phyloP scores from a whole-genome alignment of 1,140 invertebrate species.

The Tyrophagus putrescentiae region DNA sequence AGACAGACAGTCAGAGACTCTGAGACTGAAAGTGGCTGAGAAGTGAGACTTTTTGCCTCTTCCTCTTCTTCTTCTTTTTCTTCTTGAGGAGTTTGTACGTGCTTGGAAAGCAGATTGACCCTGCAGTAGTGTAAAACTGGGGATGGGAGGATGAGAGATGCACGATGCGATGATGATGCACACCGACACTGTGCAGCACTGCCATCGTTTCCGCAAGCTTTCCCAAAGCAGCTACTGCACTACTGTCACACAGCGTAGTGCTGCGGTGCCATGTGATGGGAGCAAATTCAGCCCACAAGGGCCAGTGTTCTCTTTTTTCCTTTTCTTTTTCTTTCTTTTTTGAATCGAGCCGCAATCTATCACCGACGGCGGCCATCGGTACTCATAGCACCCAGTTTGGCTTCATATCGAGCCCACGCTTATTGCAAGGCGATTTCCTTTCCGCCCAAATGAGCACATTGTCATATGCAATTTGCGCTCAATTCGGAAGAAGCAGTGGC shows the following conservation, averaged over 20 bases:
- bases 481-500: no score
- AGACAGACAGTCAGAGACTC: no score
- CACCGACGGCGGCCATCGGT: not conserved
- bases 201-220: no score
- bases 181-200: no score
- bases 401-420: not conserved
- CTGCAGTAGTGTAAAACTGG: not conserved
- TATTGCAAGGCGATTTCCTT: constrained; percentile 2
- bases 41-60: not conserved
- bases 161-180: constrained; percentile 9
- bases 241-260: no score
- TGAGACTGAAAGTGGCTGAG: no score
- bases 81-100: constrained; percentile 13
- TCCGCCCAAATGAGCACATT: constrained; percentile 10
- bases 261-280: no score
- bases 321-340: not conserved
- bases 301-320: no score
- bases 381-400: not conserved
- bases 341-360: constrained; percentile 9
- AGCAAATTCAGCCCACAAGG: no score
- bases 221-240: no score
- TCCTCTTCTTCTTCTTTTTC: no score
- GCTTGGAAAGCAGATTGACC: not conserved
- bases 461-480: constrained; percentile 10
- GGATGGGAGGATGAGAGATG: no score